phyloP scores from a whole-genome alignment of 2,113 vertebrate species.

The Mesembrinibis cayennensis region DNA sequence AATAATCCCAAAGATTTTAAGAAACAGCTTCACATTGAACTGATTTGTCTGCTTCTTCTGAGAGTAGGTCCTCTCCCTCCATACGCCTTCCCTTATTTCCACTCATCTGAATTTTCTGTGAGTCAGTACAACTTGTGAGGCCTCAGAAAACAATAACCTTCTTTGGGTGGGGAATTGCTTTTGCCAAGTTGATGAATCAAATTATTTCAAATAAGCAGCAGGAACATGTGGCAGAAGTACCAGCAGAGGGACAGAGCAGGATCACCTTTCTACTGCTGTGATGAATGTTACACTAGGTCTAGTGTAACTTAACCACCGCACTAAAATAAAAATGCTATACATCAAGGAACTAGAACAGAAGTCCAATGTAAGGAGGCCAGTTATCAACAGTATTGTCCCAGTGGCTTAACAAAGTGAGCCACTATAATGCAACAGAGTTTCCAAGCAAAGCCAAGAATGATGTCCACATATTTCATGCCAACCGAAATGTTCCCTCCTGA shows the following conservation, averaged over 20 bases:
- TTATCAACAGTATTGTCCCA: neutral
- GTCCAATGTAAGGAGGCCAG: neutral
- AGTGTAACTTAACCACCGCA: neutral
- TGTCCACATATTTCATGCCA: neutral
- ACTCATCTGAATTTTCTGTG: neutral
- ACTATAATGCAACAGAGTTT: neutral
- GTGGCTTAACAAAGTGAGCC: neutral
- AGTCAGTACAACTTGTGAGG: neutral
- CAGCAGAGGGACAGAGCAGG: neutral
- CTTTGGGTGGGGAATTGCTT: neutral
- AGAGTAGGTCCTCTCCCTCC: neutral
- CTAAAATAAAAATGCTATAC: neutral
- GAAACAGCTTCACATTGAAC: neutral
- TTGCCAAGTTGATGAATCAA: neutral
- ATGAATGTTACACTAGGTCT: neutral
- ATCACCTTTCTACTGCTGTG: neutral
- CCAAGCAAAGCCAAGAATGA: neutral
- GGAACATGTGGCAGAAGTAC: neutral
- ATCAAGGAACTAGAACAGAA: neutral
- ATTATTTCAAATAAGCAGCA: neutral
- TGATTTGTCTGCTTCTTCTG: neutral
- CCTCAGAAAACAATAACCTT: neutral
- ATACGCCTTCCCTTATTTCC: fast-evolving
- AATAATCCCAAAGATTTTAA: neutral
- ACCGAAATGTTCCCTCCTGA: neutral